Percentiles rank a stretch among this genome's conserved stretches.
Conservation (phyloP, 2,888 invertebrate genomes). For the Antheraea yamamai region DNA sequence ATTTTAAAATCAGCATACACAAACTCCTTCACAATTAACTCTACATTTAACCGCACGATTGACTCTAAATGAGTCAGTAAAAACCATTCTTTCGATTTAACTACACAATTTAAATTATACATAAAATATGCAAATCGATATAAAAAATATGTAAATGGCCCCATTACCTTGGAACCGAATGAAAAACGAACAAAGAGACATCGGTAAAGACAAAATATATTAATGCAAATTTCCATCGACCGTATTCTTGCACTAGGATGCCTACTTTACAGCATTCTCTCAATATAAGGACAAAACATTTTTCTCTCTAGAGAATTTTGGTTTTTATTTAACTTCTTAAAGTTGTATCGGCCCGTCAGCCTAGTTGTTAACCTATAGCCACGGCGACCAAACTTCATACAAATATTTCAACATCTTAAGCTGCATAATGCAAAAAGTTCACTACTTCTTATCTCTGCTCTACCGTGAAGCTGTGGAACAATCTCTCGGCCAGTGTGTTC, state of each 20-base stretch:
- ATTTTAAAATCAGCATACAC: background rate
- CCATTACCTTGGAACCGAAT: slow-evolving; percentile 2
- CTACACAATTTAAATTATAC: background rate
- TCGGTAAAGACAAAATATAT: background rate
- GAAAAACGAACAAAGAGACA: background rate
- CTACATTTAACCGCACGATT: background rate
- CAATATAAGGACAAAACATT: background rate
- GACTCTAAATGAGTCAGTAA: background rate
- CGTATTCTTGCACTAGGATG: background rate
- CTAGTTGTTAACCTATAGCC: too few species aligned
- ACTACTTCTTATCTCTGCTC: too few species aligned
- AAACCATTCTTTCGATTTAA: background rate
- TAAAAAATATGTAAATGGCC: background rate
- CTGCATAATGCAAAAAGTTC: too few species aligned
- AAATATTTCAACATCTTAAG: too few species aligned
- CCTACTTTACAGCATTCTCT: background rate
- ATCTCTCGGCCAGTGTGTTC: too few species aligned
- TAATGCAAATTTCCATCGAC: background rate
- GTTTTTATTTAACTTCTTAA: too few species aligned
- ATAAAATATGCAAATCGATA: slow-evolving; percentile 2
- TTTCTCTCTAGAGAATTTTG: background rate
- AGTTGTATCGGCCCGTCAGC: too few species aligned
- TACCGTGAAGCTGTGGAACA: too few species aligned
- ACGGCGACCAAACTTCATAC: too few species aligned
- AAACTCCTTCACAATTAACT: background rate